Evolutionary conservation across 2,113 vertebrate species (phyloP).

Genomic region (Manacus vitellinus): DNA sequence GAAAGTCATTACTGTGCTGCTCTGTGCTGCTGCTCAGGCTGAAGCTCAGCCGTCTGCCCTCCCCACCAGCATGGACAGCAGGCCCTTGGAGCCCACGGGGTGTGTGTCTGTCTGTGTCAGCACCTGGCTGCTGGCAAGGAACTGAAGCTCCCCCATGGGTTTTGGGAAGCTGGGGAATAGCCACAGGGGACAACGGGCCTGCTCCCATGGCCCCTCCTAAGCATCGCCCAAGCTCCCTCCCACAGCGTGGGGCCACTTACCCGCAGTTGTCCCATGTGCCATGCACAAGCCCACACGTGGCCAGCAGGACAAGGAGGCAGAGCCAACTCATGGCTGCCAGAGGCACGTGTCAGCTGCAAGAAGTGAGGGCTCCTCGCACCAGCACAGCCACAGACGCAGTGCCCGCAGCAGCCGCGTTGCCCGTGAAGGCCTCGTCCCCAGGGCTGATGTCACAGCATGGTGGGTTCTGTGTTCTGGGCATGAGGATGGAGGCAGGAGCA

Average conservation of each 20-base stretch:
- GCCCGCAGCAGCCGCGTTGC: neutral
- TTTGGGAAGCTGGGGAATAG: neutral
- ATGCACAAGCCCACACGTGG: neutral
- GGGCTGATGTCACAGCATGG: neutral
- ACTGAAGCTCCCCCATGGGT: neutral
- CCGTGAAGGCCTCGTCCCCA: rapidly evolving
- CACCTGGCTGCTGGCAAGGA: neutral
- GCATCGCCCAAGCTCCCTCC: neutral
- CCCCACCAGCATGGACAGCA: neutral
- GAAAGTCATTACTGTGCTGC: neutral
- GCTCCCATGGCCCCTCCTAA: no score
- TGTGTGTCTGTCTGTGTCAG: neutral
- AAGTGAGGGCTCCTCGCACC: neutral
- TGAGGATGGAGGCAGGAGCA: neutral
- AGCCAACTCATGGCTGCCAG: neutral
- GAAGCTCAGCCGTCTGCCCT: neutral
- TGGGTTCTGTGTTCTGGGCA: neutral
- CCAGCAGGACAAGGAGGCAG: neutral
- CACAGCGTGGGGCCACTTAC: neutral
- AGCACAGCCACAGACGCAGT: no score
- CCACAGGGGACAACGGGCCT: neutral
- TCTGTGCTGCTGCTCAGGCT: neutral
- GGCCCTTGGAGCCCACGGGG: neutral
- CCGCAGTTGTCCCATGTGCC: neutral
- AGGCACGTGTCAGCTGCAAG: no score